Evolutionary conservation across 2,113 vertebrate species (phyloP).

Genomic region (Vanacampus margaritifer): DNA sequence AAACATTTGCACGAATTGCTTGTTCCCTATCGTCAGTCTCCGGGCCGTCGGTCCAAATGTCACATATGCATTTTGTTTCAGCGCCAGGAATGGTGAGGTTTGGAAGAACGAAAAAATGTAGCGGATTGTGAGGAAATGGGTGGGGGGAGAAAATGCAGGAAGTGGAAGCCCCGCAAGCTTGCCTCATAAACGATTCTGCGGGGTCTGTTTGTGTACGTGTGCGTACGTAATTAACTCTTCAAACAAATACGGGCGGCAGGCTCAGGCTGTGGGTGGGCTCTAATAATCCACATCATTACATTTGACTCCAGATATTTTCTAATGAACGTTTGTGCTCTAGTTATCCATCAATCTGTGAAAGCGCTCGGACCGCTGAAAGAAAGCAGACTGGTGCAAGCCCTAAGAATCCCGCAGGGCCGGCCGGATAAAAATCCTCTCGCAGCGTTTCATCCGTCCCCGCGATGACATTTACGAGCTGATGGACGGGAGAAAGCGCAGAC

Average conservation of each 20-base stretch:
- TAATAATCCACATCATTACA: conserved; percentile 38
- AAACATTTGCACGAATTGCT: background rate
- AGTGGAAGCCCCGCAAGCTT: background rate
- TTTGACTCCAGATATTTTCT: background rate
- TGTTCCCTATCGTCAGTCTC: background rate
- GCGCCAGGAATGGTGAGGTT: background rate
- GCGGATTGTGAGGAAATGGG: background rate
- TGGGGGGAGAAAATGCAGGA: background rate
- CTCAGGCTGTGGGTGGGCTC: conserved; percentile 37
- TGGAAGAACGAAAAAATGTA: background rate
- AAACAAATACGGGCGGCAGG: conserved; percentile 45
- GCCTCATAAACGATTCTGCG: conserved; percentile 15
- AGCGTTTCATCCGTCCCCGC: conserved; percentile 35
- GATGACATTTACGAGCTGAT: conserved; percentile 63
- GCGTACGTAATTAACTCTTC: conserved; percentile 58
- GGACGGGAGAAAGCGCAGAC: conserved; percentile 55
- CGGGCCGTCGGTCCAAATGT: background rate
- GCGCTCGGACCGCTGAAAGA: conserved; percentile 31
- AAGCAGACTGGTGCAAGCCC: conserved; percentile 34
- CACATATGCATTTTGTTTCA: background rate
- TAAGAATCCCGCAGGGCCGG: conserved; percentile 31
- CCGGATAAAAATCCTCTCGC: conserved; percentile 42
- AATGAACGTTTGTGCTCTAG: background rate
- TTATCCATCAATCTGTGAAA: background rate
- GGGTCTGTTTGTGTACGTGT: conserved; percentile 12